Evolutionary conservation across 2,113 vertebrate genomes (phyloP), one percentile per base, ranked within the genome.

Genomic region (Gadus chalcogrammus): DNA sequence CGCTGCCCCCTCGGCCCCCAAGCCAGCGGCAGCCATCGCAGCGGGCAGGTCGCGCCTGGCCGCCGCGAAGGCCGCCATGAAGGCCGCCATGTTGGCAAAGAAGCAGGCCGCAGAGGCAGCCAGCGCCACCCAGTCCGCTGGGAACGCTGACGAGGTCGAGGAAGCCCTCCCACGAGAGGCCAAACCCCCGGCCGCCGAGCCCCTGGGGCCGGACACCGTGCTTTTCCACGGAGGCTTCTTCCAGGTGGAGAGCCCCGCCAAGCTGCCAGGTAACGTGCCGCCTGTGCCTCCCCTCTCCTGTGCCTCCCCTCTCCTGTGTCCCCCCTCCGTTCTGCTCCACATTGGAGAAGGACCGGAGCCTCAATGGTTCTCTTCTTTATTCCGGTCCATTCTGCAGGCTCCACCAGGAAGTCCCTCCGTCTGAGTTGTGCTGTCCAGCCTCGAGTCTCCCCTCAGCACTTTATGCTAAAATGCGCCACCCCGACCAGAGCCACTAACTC

Each of bases 221-320:
- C 88, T 94, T 48, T 97, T 96, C 64, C 91, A 97, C 22, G 97
- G 90, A 0, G 95, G 94, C 1, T 98, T 97, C 85, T 96, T 97
- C 86, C 85, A 90, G 76, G 92, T 98, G 70, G 93, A 96, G 88
- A 98, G 95, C 65, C 97, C 97, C 4, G 88, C 90, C 55, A 97
- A 92, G 76, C 77, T 77, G 1, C 13, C 91, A 81, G 93, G 96
- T 98, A 75, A 61, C 92, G 59, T 18, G 3, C 1, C 8, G 5
- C 12, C 4, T 59, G 56, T 18, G 7, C 16, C n/a, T 1, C 7
- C 4, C 1, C 56, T 16, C 31, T 31, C 17, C 5, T 27, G 5
- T 73, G 3, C 2, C 56, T 17, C 31, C 20, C 17, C 5, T 27
- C 4, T 73, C 67, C 6, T 73, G 61, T 72, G 3, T 9, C 42